phyloP scores from a whole-genome alignment of 2,113 vertebrate genomes.

The Neoarius graeffei region DNA sequence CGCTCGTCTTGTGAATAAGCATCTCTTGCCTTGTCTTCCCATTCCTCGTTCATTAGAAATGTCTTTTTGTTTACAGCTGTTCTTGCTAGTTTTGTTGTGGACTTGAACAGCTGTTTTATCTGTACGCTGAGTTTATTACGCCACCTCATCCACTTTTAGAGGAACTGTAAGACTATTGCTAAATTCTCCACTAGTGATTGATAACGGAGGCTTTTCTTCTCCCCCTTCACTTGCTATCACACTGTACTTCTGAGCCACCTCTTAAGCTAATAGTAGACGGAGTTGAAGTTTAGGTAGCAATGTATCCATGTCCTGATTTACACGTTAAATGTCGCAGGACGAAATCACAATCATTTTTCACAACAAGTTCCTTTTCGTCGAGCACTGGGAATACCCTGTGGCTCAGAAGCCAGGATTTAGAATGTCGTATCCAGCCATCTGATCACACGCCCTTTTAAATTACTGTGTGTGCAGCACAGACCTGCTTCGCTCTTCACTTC shows the following conservation, averaged over 20 bases:
- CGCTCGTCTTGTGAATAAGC: background rate
- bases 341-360: background rate
- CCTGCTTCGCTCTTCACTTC: constrained; percentile 25
- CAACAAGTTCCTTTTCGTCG: background rate
- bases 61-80: background rate
- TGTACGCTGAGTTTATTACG: constrained; percentile 4
- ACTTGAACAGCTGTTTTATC: background rate
- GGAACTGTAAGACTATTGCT: constrained; percentile 10
- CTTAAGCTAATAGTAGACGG: background rate
- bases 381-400: background rate
- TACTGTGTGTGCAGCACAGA: background rate
- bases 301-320: background rate
- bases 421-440: constrained; percentile 6
- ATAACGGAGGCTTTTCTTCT: constrained; percentile 16
- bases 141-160: constrained; percentile 21
- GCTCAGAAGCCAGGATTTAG: constrained; percentile 6
- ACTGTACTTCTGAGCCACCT: constrained; percentile 28
- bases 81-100: background rate
- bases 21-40: background rate
- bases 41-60: background rate
- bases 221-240: constrained; percentile 55
- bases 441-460: background rate
- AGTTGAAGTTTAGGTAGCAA: background rate
- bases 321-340: background rate
- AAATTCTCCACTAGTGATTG: constrained; percentile 38